Conservation (phyloP, 2,888 invertebrate species). For the Acronicta leporina region DNA sequence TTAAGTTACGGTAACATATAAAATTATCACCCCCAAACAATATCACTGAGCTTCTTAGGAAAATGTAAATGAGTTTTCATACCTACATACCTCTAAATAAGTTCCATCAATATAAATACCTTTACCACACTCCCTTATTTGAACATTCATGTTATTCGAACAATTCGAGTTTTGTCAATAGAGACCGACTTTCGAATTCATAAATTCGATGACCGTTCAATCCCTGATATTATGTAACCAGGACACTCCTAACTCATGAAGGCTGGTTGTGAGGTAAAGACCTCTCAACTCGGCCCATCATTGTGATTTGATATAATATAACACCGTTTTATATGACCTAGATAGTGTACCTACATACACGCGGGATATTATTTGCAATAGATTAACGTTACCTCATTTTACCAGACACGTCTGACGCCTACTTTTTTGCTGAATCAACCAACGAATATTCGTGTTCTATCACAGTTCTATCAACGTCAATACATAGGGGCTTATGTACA, state of each 20-base stretch:
- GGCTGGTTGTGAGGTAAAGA: background rate
- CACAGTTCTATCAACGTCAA: conserved; percentile 55
- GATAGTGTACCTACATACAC: conserved; percentile 14
- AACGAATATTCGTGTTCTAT: conserved; percentile 61
- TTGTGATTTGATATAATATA: conserved; percentile 25
- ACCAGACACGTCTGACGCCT: conserved; percentile 36
- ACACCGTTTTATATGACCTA: conserved; percentile 16
- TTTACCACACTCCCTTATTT: background rate
- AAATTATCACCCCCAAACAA: too few relatives aligned
- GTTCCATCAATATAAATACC: background rate
- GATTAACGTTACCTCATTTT: conserved; percentile 37
- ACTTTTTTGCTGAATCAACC: conserved; percentile 54
- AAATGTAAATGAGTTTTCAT: too few relatives aligned
- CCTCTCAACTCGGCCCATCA: background rate
- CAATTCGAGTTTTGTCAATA: conserved; percentile 13
- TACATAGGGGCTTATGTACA: conserved; percentile 37
- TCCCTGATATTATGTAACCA: conserved; percentile 22
- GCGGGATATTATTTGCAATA: conserved; percentile 18
- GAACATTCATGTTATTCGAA: conserved; percentile 19
- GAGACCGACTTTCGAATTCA: conserved; percentile 21
- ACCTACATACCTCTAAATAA: background rate
- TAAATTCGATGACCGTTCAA: conserved; percentile 6
- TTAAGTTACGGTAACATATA: too few relatives aligned
- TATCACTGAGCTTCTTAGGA: too few relatives aligned
- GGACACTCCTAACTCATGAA: background rate